Base-by-base conservation (phyloP, 2,888 invertebrate species). In the Calliopum simillimum region DNA sequence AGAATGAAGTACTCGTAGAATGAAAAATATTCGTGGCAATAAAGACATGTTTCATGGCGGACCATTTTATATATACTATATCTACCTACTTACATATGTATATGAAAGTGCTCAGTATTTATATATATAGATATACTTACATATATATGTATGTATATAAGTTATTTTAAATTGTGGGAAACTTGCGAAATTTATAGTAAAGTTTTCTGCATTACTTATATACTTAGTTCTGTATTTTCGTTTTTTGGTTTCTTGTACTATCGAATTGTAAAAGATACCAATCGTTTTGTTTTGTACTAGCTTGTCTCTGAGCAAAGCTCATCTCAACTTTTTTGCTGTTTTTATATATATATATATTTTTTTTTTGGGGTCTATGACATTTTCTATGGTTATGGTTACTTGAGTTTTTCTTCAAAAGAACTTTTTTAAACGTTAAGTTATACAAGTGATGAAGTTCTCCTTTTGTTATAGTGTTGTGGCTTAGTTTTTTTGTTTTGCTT, bases 351-450 rank as follows among this genome's bases (percentile, higher is more conserved):
- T n/a, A n/a, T n/a, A n/a, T n/a, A n/a, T n/a, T n/a, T 63, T 53
- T 11, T 43, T 65, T 19, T 44, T 55, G 67, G 46, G 70, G 70
- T 70, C 70, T 70, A 62, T 67, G 70, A 70, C 70, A 70, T 64
- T 69, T 62, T 25, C 44, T n/a, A 61, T 61, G 21, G 41, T 51
- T 51, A 51, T 55, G 65, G 44, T 55, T 65, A 43, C 65, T 65
- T 53, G 65, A 23, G 16, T 65, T 65, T 55, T 65, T 55, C 23
- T 55, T 62, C 46, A 44, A 19, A 43, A 33, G 33, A 58, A 16
- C 16, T 8, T 41, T 2, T 56, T 53, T 23, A 21, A 53, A 19
- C 13, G 23, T 5, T 21, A 16, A 13, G 12, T 11, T 23, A 23
- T 13, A 53, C 19, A 53, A 53, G 5, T 12, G 23, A 49, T 1